These are phyloP conservation scores for Pelobates cultripes DNA, from an alignment of 2,797 vertebrate genomes.

Conservation along the genomic window DNA sequence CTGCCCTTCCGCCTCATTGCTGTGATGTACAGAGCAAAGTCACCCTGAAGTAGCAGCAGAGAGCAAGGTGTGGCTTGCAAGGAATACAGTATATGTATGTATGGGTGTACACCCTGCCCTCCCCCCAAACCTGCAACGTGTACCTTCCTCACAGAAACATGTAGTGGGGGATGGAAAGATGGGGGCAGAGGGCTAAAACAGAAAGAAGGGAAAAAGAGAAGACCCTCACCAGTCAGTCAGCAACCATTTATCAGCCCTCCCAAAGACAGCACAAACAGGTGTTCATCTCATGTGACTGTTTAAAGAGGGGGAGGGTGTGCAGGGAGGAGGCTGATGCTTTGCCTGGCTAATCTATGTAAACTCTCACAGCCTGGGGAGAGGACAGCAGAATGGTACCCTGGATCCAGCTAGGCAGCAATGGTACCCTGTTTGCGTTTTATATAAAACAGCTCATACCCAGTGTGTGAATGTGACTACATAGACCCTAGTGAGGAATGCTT, in stretches of 20 bases:
- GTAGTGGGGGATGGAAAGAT: slow-evolving; percentile 8
- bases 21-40: slow-evolving; percentile 23
- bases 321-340: slow-evolving; percentile 15
- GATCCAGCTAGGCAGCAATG: too few species aligned
- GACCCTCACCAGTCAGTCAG: slow-evolving; percentile 50
- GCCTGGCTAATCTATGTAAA: not conserved
- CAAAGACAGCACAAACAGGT: slow-evolving; percentile 70
- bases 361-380: not conserved
- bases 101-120: slow-evolving; percentile 17
- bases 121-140: slow-evolving; percentile 53
- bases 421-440: too few species aligned
- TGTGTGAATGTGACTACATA: too few species aligned
- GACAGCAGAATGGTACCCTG: slow-evolving; percentile 36
- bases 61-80: slow-evolving; percentile 47
- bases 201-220: slow-evolving; percentile 1
- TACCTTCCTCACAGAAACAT: slow-evolving; percentile 35
- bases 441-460: too few species aligned
- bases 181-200: not conserved
- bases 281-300: slow-evolving; percentile 71
- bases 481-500: too few species aligned
- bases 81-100: not conserved
- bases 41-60: slow-evolving; percentile 28
- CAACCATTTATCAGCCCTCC: slow-evolving; percentile 64
- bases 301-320: slow-evolving; percentile 45
- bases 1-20: slow-evolving; percentile 4